A percentile compares a stretch with the other conserved stretches of the same genome.
Evolutionary conservation across 2,888 invertebrate species (phyloP).

Genomic region (Micoletzkya japonica): DNA sequence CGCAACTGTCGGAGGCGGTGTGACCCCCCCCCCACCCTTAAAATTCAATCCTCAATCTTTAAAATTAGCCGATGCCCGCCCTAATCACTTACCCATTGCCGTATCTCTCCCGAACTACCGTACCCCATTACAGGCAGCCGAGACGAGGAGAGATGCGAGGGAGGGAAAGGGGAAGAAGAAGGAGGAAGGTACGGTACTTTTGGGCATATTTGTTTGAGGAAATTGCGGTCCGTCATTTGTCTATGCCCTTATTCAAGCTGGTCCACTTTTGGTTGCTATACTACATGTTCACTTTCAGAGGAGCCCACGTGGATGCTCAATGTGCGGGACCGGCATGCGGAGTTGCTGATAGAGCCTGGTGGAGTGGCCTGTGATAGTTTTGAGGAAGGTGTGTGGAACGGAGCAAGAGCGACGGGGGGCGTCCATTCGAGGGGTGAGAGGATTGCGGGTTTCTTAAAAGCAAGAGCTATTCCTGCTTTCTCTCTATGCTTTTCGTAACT

Average conservation of each 20-base stretch:
- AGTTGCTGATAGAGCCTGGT: constrained; percentile 69
- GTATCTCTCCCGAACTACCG: constrained; percentile 76
- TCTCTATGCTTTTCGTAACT: too few species aligned
- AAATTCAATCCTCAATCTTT: not conserved
- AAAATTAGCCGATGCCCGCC: too few species aligned
- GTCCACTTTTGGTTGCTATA: too few species aligned
- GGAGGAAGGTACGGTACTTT: constrained; percentile 69
- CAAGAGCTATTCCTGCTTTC: too few species aligned
- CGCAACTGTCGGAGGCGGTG: constrained; percentile 90
- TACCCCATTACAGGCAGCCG: constrained; percentile 91
- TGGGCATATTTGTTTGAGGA: too few species aligned
- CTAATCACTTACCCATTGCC: too few species aligned
- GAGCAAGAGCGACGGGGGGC: constrained; percentile 85
- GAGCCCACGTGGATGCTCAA: too few species aligned
- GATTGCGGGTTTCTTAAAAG: too few species aligned
- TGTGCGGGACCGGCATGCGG: constrained; percentile 45
- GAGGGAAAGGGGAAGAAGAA: constrained; percentile 71
- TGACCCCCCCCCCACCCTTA: not conserved
- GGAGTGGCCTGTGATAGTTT: constrained; percentile 89
- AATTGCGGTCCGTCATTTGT: too few species aligned
- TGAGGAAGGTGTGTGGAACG: constrained; percentile 90
- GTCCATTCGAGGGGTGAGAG: constrained; percentile 74
- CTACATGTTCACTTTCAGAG: too few species aligned
- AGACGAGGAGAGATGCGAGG: constrained; percentile 83
- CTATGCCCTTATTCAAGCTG: too few species aligned